These are phyloP conservation scores for Lordiphosa fenestrarum DNA, from an alignment of 2,888 invertebrate genomes.

Conservation along the genomic window DNA sequence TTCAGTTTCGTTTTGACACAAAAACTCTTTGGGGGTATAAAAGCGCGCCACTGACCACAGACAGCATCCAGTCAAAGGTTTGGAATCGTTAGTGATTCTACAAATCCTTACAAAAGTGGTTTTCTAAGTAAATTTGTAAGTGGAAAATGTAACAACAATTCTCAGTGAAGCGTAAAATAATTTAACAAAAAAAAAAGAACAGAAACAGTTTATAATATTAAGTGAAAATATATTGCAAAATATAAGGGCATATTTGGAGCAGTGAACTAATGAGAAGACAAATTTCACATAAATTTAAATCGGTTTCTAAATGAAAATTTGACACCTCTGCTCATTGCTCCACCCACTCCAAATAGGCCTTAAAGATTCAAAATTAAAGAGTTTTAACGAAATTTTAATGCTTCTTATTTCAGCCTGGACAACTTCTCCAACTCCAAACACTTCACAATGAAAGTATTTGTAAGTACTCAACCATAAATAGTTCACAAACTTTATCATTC, in stretches of 20 bases:
- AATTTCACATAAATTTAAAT: no score
- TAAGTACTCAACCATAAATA: constrained; percentile 79
- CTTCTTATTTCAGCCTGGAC: constrained; percentile 62
- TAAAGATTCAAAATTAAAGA: no score
- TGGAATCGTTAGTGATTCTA: constrained; percentile 80
- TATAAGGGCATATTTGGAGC: no score
- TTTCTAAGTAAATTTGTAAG: constrained; percentile 60
- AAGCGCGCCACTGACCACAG: constrained; percentile 80
- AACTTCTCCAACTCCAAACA: constrained; percentile 42
- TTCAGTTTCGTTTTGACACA: constrained; percentile 71
- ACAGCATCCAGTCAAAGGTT: constrained; percentile 81
- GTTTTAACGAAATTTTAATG: constrained; percentile 17
- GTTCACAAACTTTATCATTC: constrained; percentile 14
- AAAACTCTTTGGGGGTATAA: constrained; percentile 79
- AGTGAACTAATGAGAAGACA: no score
- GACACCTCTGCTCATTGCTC: no score
- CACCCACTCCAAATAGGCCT: no score
- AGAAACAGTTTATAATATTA: no score
- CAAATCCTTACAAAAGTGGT: constrained; percentile 75
- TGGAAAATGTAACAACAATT: constrained; percentile 21
- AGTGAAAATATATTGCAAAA: no score
- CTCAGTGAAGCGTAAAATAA: constrained; percentile 1
- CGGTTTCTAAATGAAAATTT: no score
- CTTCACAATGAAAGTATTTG: constrained; percentile 82
- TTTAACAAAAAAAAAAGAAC: background rate